Evolutionary conservation across 92 coral and sea anemone species (phyloP), one percentile per base, ranked within the genome.

Genomic region (Isaurus tuberculatus): DNA sequence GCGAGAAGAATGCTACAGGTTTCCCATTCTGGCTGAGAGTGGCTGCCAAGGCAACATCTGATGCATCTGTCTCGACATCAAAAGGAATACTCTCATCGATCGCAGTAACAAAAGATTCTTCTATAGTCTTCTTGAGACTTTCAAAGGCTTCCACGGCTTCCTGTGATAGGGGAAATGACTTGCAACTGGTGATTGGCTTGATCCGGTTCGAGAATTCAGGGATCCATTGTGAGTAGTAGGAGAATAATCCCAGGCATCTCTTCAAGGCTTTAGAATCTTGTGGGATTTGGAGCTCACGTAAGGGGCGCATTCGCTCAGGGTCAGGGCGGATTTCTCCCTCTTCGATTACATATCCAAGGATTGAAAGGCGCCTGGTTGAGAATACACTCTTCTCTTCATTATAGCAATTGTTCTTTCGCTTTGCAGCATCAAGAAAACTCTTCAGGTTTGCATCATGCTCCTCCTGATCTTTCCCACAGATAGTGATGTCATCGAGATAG

Each of bases 221-320:
- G n/a, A n/a, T n/a, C n/a, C n/a, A n/a, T n/a, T n/a, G n/a, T n/a
- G n/a, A n/a, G n/a, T n/a, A n/a, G n/a, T 4, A 90, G 30, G 88
- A 86, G 69, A 87, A 86, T 27, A 90, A 70, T 64, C 91, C 89
- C 61, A 84, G 69, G 60, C 90, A 79, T 63, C 94, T 88, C 81
- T 85, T 91, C 8, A 88, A 46, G 10, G 63, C 19, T 29, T 81
- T 65, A 31, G 63, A 46, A 31, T 81, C 2, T 10, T 66, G 28
- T 13, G 94, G 94, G 14, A 83, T 64, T 8, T 87, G 94, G 19
- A 80, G 74, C 51, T 88, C 91, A 66, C 63, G 88, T 25, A 91
- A n/a, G 13, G 88, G 92, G 6, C 75, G 28, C 29, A 89, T 73
- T 13, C 89, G 20, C 37, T 57, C 81, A 67, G 87, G 89, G 53